Conservation (phyloP, 2,888 invertebrate genomes). For the Fragum whitleyi region DNA sequence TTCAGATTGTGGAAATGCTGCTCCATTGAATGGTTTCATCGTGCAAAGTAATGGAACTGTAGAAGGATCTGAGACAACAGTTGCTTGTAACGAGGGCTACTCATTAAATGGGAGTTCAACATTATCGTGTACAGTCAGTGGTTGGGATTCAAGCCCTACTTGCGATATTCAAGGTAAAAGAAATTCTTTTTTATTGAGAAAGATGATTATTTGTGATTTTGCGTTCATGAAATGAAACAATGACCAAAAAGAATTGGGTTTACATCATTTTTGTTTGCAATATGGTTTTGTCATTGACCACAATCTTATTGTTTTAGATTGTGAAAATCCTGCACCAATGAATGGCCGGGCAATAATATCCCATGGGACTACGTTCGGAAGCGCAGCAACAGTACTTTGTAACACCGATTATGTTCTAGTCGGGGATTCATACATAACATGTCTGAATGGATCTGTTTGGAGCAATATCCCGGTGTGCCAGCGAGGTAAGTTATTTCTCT, state of each 20-base stretch:
- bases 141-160: conserved; percentile 2
- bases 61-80: conserved; percentile 5
- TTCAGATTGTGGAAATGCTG: conserved; percentile 10
- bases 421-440: background rate
- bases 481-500: background rate
- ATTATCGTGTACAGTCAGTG: background rate
- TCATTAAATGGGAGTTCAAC: conserved; percentile 7
- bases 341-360: conserved; percentile 6
- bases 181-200: background rate
- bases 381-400: conserved; percentile 1
- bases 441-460: conserved; percentile 28
- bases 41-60: conserved; percentile 16
- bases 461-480: conserved; percentile 24
- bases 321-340: background rate
- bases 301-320: background rate
- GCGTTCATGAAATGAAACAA: too few relatives aligned
- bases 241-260: too few relatives aligned
- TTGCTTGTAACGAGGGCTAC: conserved; percentile 36
- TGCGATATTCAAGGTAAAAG: conserved; percentile 20
- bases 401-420: background rate
- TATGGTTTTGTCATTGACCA: too few relatives aligned
- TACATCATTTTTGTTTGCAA: too few relatives aligned
- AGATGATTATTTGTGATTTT: too few relatives aligned
- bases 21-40: conserved; percentile 9
- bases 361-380: conserved; percentile 1